Conservation (phyloP, 2,888 invertebrate species). For the Netelia inedita region DNA sequence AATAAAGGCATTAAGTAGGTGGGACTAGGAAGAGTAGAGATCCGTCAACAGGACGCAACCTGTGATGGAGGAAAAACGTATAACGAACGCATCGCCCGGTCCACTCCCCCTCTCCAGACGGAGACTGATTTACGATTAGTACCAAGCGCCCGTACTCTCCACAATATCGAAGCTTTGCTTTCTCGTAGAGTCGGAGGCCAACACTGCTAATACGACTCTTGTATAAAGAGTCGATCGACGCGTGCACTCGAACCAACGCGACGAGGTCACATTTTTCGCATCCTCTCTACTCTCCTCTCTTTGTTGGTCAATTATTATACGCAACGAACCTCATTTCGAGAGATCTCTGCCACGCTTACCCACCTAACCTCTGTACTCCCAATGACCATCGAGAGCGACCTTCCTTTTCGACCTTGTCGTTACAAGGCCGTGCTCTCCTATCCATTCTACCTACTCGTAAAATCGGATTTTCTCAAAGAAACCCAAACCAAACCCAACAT, state of each 20-base stretch:
- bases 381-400: too few relatives aligned
- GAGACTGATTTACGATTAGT: background rate
- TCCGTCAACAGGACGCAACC: conserved; percentile 81
- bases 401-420: too few relatives aligned
- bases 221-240: background rate
- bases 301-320: too few relatives aligned
- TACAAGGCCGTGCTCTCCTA: too few relatives aligned
- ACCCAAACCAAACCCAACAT: too few relatives aligned
- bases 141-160: background rate
- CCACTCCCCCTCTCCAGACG: background rate
- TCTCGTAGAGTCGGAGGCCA: conserved; percentile 39
- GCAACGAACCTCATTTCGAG: too few relatives aligned
- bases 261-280: background rate
- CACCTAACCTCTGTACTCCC: too few relatives aligned
- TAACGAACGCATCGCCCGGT: background rate
- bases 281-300: background rate
- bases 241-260: background rate
- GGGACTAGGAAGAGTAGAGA: conserved; percentile 70
- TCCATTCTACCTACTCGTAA: too few relatives aligned
- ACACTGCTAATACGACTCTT: too few relatives aligned
- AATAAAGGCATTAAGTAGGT: conserved; percentile 81
- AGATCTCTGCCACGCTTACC: too few relatives aligned
- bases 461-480: too few relatives aligned
- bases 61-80: conserved; percentile 67
- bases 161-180: background rate